A percentile compares a stretch with the other conserved stretches of the same genome.
These are phyloP conservation scores for Heterodera carotae DNA, from an alignment of 1,140 invertebrate species.

Conservation along the genomic window DNA sequence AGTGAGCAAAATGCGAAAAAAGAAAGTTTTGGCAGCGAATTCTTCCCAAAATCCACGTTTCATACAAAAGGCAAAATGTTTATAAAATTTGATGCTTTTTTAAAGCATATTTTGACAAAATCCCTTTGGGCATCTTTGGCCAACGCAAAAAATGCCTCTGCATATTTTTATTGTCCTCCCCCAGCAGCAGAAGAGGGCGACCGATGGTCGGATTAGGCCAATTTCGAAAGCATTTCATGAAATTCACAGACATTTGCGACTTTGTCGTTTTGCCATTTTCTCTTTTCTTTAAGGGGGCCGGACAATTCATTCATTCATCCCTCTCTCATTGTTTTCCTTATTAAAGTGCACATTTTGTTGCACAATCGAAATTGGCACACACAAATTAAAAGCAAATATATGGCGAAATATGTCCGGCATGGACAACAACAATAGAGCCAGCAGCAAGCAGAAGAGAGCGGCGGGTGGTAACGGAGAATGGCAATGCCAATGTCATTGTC, in stretches of 20 bases:
- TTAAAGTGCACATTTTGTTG: background rate
- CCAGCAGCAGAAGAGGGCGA: no score
- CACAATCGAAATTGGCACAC: background rate
- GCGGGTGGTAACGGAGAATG: no score
- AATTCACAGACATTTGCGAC: background rate
- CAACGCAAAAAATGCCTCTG: background rate
- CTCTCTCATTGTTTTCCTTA: background rate
- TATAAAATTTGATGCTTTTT: background rate
- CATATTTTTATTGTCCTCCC: background rate
- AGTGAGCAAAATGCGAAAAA: background rate
- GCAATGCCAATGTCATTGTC: background rate
- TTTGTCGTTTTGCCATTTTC: background rate
- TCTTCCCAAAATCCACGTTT: no score
- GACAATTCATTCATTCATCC: background rate
- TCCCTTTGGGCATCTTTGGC: background rate
- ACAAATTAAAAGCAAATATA: conserved; percentile 7
- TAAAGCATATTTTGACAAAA: background rate
- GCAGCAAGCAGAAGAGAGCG: background rate
- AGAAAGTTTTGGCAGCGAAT: background rate
- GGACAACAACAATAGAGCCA: no score
- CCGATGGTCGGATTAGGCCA: background rate
- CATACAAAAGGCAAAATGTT: background rate
- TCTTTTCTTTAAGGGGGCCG: background rate
- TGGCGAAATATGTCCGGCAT: background rate
- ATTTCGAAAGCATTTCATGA: background rate